A percentile compares a stretch with the other conserved stretches of the same genome.
Conservation (phyloP, 2,797 vertebrate genomes). For the Rhinoraja longicauda region DNA sequence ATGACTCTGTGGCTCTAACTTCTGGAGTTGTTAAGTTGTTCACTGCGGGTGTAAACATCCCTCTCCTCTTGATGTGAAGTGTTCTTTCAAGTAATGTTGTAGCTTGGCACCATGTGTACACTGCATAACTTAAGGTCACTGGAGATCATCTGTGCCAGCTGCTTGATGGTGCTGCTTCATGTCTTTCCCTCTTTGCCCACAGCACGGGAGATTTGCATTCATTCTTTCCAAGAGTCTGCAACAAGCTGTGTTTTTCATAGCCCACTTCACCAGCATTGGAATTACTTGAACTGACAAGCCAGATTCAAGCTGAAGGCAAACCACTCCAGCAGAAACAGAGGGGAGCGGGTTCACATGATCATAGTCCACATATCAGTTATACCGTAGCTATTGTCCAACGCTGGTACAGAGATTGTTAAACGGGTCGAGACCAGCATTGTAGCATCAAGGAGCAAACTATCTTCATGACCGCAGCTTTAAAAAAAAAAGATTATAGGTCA, state of each 20-base stretch:
- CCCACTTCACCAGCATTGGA: not conserved
- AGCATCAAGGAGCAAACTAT: not conserved
- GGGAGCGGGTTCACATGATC: not conserved
- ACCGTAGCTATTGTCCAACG: not conserved
- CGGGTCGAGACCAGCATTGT: not conserved
- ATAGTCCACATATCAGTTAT: not conserved
- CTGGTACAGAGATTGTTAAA: not conserved
- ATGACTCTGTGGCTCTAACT: not conserved
- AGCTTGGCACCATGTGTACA: not conserved
- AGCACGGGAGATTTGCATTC: constrained; percentile 22
- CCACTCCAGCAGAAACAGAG: not conserved
- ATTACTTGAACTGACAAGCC: not conserved
- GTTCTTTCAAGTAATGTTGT: not conserved
- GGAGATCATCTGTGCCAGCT: not conserved
- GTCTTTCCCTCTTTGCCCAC: not conserved
- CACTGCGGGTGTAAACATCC: not conserved
- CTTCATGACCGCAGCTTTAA: not conserved
- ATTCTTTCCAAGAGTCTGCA: not conserved
- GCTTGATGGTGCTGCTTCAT: not conserved
- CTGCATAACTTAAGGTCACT: not conserved
- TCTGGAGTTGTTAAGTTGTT: not conserved
- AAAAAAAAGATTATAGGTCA: not conserved
- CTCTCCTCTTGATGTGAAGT: not conserved
- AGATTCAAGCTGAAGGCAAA: not conserved
- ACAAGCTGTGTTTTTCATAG: constrained; percentile 11